Evolutionary conservation across 2,888 invertebrate species (phyloP).

Genomic region (Leptopilina myrica): DNA sequence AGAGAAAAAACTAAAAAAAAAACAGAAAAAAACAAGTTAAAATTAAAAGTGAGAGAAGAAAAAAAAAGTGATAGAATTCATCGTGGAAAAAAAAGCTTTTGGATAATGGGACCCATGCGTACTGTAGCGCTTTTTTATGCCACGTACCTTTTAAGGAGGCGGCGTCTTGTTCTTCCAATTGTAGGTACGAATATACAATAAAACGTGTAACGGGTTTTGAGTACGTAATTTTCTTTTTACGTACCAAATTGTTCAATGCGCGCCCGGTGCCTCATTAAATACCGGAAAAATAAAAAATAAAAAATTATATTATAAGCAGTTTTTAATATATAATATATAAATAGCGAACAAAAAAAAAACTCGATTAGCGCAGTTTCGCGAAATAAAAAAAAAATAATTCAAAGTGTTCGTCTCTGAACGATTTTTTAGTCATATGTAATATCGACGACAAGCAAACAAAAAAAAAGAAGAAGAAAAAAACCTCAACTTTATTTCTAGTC

Average conservation of each 20-base stretch:
- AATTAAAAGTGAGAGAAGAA: slow-evolving; percentile 48
- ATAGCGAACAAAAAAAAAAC: slow-evolving; percentile 1
- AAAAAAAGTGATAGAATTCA: slow-evolving; percentile 46
- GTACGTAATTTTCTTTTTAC: slow-evolving; percentile 32
- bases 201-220: slow-evolving; percentile 39
- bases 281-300: slow-evolving; percentile 26
- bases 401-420: slow-evolving; percentile 12
- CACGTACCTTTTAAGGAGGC: slow-evolving; percentile 49
- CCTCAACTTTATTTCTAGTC: slow-evolving; percentile 17
- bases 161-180: slow-evolving; percentile 73
- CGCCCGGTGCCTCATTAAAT: slow-evolving; percentile 14
- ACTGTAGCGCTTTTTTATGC: slow-evolving; percentile 58
- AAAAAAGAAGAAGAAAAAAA: neutral
- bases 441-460: neutral
- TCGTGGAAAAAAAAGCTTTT: slow-evolving; percentile 29
- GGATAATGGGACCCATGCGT: slow-evolving; percentile 71
- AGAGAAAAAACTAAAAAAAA: neutral
- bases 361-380: slow-evolving; percentile 21
- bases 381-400: slow-evolving; percentile 2
- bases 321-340: slow-evolving; percentile 12
- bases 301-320: slow-evolving; percentile 28
- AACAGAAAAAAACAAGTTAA: slow-evolving; percentile 42
- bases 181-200: slow-evolving; percentile 50
- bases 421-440: neutral
- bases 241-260: slow-evolving; percentile 24